Conservation (phyloP, 2,797 vertebrate species). For the Serranus cabrilla region DNA sequence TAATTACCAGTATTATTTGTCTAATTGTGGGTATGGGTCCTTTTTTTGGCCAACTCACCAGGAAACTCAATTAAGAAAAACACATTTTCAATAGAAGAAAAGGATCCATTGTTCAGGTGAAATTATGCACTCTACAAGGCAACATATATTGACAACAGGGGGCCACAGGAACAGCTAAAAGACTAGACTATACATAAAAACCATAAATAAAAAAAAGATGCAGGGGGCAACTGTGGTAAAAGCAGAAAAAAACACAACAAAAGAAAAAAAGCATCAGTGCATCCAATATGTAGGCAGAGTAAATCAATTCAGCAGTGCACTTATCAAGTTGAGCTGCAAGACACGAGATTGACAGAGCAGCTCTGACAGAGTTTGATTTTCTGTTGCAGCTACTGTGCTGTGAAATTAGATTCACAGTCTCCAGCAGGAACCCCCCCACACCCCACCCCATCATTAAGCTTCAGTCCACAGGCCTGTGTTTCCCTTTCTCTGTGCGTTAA, state of each 20-base stretch:
- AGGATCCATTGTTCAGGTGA: not conserved
- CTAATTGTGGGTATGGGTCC: not conserved
- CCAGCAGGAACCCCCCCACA: constrained; percentile 67
- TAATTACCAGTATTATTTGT: not conserved
- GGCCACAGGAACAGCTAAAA: constrained; percentile 19
- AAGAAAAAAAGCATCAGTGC: constrained; percentile 65
- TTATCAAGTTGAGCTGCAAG: constrained; percentile 83
- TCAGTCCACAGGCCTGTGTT: constrained; percentile 76
- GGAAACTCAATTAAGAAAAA: not conserved
- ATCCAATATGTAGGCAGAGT: constrained; percentile 77
- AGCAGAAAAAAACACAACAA: constrained; percentile 19
- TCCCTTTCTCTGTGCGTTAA: constrained; percentile 73
- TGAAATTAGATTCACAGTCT: constrained; percentile 89
- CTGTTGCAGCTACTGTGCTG: constrained; percentile 86
- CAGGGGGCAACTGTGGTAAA: constrained; percentile 13
- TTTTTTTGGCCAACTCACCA: not conserved
- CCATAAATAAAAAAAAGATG: not conserved
- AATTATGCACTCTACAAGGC: not conserved
- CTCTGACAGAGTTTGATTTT: constrained; percentile 86
- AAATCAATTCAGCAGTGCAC: constrained; percentile 85
- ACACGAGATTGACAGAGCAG: constrained; percentile 84
- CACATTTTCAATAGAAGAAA: not conserved
- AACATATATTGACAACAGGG: constrained; percentile 4
- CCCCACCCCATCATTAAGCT: constrained; percentile 77
- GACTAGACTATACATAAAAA: constrained; percentile 32